phyloP scores from a whole-genome alignment of 2,797 vertebrate genomes.

The Sciurus vulgaris region DNA sequence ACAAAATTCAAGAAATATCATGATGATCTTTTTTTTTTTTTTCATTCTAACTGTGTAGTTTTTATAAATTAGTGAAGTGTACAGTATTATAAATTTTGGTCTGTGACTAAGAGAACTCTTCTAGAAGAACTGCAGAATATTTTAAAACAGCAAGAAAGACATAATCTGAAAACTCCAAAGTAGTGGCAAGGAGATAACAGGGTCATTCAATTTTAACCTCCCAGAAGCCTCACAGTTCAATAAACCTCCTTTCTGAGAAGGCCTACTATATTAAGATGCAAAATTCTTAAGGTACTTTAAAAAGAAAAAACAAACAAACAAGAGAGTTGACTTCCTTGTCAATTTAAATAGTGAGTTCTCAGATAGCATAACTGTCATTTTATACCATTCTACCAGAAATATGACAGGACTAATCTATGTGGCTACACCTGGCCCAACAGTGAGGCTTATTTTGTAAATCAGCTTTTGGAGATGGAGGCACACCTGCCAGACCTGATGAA shows the following conservation, averaged over 20 bases:
- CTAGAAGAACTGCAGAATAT: neutral
- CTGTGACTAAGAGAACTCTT: neutral
- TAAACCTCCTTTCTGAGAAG: conserved; percentile 7
- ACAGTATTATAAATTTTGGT: neutral
- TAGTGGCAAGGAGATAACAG: neutral
- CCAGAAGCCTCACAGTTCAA: conserved; percentile 10
- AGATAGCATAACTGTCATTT: neutral
- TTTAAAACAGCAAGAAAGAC: neutral
- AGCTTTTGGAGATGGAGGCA: neutral
- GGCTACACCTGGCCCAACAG: neutral
- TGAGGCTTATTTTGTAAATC: neutral
- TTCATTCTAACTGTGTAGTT: neutral
- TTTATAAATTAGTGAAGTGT: neutral
- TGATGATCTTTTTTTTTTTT: neutral
- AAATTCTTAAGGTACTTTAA: neutral
- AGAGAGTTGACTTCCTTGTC: neutral
- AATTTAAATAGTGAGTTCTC: neutral
- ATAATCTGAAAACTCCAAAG: conserved; percentile 7
- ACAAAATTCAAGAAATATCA: conserved; percentile 25
- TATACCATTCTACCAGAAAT: conserved; percentile 7
- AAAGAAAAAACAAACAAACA: neutral
- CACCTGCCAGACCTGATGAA: neutral
- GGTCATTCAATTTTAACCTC: conserved; percentile 34
- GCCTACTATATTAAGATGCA: neutral
- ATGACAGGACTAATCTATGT: neutral